phyloP scores from a whole-genome alignment of 2,113 vertebrate genomes.

The Hippocampus barbouri region DNA sequence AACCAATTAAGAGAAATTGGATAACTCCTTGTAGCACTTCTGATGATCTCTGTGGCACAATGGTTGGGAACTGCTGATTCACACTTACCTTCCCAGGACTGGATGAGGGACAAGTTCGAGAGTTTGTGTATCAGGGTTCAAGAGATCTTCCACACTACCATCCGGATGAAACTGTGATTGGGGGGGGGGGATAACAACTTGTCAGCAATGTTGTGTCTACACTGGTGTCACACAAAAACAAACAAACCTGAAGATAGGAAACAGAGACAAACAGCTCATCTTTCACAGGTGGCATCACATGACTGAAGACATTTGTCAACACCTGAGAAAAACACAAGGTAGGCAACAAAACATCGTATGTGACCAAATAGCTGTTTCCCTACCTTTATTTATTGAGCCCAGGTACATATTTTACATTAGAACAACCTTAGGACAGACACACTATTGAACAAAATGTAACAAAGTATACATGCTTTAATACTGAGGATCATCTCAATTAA shows the following conservation, averaged over 20 bases:
- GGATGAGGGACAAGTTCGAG: constrained; percentile 65
- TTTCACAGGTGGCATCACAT: constrained; percentile 19
- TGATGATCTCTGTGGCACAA: constrained; percentile 9
- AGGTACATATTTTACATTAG: not conserved
- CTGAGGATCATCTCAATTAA: not conserved
- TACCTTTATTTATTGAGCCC: not conserved
- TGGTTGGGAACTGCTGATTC: not conserved
- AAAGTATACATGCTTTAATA: too few relatives aligned
- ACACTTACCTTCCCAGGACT: constrained; percentile 74
- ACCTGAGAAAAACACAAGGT: constrained; percentile 52
- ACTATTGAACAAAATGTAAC: not conserved
- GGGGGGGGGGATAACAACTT: constrained; percentile 1
- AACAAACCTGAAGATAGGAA: constrained; percentile 75
- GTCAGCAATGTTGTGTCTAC: not conserved
- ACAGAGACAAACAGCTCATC: constrained; percentile 57
- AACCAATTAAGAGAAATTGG: too few relatives aligned
- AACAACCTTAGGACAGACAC: not conserved
- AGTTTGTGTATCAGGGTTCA: constrained; percentile 49
- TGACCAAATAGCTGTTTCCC: not conserved
- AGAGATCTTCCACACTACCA: constrained; percentile 69
- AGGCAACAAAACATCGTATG: not conserved
- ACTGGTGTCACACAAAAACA: constrained; percentile 6
- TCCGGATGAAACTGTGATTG: constrained; percentile 70
- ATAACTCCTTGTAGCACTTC: too few relatives aligned
- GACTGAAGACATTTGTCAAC: constrained; percentile 58